phyloP scores from a whole-genome alignment of 2,888 invertebrate species.

The Apotomis betuletana region DNA sequence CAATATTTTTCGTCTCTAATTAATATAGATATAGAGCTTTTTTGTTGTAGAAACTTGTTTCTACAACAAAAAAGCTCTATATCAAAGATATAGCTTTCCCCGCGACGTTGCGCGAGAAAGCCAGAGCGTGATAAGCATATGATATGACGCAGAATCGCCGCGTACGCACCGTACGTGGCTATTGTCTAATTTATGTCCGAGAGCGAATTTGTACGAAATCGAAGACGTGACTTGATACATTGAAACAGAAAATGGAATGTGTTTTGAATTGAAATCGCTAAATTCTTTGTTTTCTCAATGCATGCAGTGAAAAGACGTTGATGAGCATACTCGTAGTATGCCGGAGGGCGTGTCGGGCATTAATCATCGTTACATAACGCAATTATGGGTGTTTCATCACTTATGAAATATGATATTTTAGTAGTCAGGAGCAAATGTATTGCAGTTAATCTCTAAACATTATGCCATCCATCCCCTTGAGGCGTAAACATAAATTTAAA shows the following conservation, averaged over 20 bases:
- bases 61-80: constrained; percentile 19
- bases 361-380: constrained; percentile 24
- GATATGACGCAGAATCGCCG: constrained; percentile 32
- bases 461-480: constrained; percentile 1
- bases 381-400: constrained; percentile 27
- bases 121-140: constrained; percentile 71
- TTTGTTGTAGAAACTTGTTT: too few species aligned
- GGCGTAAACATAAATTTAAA: constrained; percentile 11
- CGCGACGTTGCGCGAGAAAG: constrained; percentile 60
- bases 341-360: constrained; percentile 24
- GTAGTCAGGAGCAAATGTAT: background rate
- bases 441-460: constrained; percentile 22
- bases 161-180: constrained; percentile 34
- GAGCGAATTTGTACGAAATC: constrained; percentile 57
- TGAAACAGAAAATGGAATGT: constrained; percentile 47
- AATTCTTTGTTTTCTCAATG: constrained; percentile 27
- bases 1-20: too few species aligned
- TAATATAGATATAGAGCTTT: too few species aligned
- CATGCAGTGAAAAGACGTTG: constrained; percentile 14
- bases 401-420: constrained; percentile 19
- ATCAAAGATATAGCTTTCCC: constrained; percentile 52
- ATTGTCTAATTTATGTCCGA: constrained; percentile 54
- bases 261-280: constrained; percentile 45
- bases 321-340: constrained; percentile 1
- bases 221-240: constrained; percentile 62